Evolutionary conservation across 2,888 invertebrate species (phyloP).

Genomic region (Deilephila elpenor): DNA sequence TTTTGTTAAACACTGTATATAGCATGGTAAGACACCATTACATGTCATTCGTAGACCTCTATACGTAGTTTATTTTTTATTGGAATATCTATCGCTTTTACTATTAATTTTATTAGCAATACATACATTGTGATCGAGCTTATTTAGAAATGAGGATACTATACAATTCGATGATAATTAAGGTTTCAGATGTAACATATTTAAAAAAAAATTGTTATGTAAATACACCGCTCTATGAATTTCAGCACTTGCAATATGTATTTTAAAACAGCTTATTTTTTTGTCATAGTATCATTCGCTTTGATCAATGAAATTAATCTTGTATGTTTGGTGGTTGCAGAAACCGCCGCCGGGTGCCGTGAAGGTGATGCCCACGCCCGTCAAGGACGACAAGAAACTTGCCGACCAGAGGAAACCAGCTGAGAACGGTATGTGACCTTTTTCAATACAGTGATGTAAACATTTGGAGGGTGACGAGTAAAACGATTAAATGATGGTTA

Average conservation of each 20-base stretch:
- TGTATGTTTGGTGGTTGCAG: conserved; percentile 80
- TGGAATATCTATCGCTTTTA: not conserved
- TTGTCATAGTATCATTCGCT: too few relatives aligned
- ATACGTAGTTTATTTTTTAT: not conserved
- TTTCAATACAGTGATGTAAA: not conserved
- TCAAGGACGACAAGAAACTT: conserved; percentile 75
- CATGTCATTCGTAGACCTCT: not conserved
- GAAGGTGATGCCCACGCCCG: conserved; percentile 90
- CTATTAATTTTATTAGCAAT: too few relatives aligned
- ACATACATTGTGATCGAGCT: too few relatives aligned
- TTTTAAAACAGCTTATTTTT: not conserved
- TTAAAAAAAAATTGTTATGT: not conserved
- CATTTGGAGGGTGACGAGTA: not conserved
- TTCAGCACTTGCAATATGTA: not conserved
- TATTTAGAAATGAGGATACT: too few relatives aligned
- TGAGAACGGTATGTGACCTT: conserved; percentile 66
- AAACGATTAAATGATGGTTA: not conserved
- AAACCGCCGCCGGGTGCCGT: conserved; percentile 92
- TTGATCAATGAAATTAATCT: not conserved
- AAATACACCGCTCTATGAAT: not conserved
- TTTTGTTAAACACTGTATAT: not conserved
- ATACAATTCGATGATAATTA: too few relatives aligned
- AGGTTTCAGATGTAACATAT: not conserved
- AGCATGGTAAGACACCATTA: not conserved
- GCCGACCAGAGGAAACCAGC: conserved; percentile 71